Conservation (phyloP, 1,140 invertebrate genomes). For the Solenopsis invicta region DNA sequence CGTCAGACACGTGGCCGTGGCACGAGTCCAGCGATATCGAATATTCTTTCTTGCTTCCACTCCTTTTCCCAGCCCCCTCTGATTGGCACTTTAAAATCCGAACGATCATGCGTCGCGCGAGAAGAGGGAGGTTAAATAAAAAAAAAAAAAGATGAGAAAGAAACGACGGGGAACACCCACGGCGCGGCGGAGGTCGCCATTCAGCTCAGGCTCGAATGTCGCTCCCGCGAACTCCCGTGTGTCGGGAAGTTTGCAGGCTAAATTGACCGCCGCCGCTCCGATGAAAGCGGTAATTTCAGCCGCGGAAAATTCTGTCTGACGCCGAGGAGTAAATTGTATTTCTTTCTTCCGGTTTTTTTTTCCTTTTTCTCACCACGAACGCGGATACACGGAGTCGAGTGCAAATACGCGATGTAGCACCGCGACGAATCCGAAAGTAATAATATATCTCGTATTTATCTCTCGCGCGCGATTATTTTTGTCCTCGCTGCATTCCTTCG, state of each 20-base stretch:
- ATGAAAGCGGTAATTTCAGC: slow-evolving; percentile 36
- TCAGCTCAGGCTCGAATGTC: slow-evolving; percentile 50
- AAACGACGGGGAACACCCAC: slow-evolving; percentile 31
- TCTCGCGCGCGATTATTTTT: background rate
- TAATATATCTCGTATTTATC: background rate
- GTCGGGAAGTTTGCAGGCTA: slow-evolving; percentile 46
- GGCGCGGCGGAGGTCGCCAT: slow-evolving; percentile 61
- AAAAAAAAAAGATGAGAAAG: slow-evolving; percentile 1
- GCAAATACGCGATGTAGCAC: slow-evolving; percentile 41
- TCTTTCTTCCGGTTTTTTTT: slow-evolving; percentile 28
- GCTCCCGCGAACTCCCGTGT: slow-evolving; percentile 35
- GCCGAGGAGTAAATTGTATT: slow-evolving; percentile 51
- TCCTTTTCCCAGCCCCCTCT: slow-evolving; percentile 61
- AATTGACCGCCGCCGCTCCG: slow-evolving; percentile 39
- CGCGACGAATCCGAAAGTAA: slow-evolving; percentile 47
- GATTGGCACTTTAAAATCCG: slow-evolving; percentile 76
- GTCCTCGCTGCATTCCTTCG: background rate
- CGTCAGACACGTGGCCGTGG: slow-evolving; percentile 72
- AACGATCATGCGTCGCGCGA: slow-evolving; percentile 43
- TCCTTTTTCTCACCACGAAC: background rate
- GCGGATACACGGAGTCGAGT: slow-evolving; percentile 30
- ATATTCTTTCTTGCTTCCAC: slow-evolving; percentile 67
- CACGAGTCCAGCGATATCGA: slow-evolving; percentile 75
- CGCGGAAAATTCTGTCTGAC: slow-evolving; percentile 45
- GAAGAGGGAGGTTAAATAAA: background rate